Evolutionary conservation across 2,888 invertebrate species (phyloP), one percentile per base, ranked within the genome.

Genomic region (Notodonta ziczac): DNA sequence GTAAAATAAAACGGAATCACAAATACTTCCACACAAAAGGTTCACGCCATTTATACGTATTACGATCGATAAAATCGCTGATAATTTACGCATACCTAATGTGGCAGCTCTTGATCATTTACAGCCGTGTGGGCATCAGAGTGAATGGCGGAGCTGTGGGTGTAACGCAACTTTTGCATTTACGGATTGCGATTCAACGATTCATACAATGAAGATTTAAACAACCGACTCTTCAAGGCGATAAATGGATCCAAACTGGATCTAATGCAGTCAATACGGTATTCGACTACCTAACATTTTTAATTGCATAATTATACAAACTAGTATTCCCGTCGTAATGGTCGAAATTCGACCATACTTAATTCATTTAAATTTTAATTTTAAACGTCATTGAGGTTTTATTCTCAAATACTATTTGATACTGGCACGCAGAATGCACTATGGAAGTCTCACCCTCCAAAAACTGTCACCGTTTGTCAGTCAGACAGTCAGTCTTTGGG

Each of bases 141-240:
- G 50, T 67, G 60, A 63, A 64, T 65, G 35, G 42, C 50, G 51
- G 9, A 13, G 13, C 16, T 57, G 65, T 75, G 66, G 76, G 65
- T 58, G 72, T 65, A 46, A 61, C 16, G 50, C 56, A 60, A 61
- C 62, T 63, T 61, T 64, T 56, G 61, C 55, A 55, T 64, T 53
- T 56, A 57, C 40, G 59, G 62, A 57, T 62, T 58, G 48, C 14
- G 16, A 53, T 53, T 32, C 35, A 46, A n/a, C 46, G 46, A n/a
- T n/a, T 46, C n/a, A 46, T 46, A n/a, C 14, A 50, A 50, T 9
- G 16, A 50, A 48, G 48, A 48, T 48, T 50, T 50, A 50, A 50
- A 16, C 16, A 52, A 52, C 32, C 4, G 52, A 32, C 24, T 52
- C n/a, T 9, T 32, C 12, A 32, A 52, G 32, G 52, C 13, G 52